A percentile compares a stretch with the other conserved stretches of the same genome.
phyloP scores from a whole-genome alignment of 2,113 vertebrate genomes.

The Hippocampus mohnikei region DNA sequence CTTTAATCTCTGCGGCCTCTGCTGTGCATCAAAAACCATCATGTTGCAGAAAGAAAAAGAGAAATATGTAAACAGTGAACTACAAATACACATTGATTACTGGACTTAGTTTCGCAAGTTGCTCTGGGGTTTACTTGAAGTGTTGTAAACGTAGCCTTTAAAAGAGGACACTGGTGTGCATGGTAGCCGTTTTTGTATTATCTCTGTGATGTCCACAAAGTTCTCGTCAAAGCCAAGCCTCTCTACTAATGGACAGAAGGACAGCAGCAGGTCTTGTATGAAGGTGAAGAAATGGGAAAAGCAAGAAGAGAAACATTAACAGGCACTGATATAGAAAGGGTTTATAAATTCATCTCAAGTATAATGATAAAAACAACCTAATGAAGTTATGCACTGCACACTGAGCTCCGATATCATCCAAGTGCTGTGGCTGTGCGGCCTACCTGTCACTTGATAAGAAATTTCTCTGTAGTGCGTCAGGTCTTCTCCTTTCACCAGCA shows the following conservation, averaged over 20 bases:
- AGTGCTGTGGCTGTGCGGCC: background rate
- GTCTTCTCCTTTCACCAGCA: constrained; percentile 89
- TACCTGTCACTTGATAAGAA: constrained; percentile 90
- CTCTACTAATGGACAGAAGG: constrained; percentile 83
- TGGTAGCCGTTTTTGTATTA: constrained; percentile 74
- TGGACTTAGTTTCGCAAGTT: constrained; percentile 28
- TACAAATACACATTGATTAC: background rate
- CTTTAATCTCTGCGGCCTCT: constrained; percentile 47
- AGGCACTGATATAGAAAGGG: background rate
- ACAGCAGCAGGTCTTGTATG: constrained; percentile 79
- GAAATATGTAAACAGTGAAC: background rate
- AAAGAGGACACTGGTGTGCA: constrained; percentile 48
- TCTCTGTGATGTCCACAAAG: constrained; percentile 83
- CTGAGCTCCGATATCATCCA: background rate
- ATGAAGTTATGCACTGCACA: background rate
- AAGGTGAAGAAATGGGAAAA: constrained; percentile 19
- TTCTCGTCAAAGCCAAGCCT: constrained; percentile 91
- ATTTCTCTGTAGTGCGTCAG: constrained; percentile 84
- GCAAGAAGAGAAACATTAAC: background rate
- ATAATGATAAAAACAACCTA: background rate
- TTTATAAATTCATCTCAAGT: background rate
- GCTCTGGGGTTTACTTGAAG: constrained; percentile 65
- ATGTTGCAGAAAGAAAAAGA: background rate
- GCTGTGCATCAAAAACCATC: constrained; percentile 51
- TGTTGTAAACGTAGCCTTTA: constrained; percentile 78